Percentiles rank a stretch among this genome's conserved stretches.
phyloP scores from a whole-genome alignment of 2,797 vertebrate genomes.

The Acrossocheilus wenchowensis region DNA sequence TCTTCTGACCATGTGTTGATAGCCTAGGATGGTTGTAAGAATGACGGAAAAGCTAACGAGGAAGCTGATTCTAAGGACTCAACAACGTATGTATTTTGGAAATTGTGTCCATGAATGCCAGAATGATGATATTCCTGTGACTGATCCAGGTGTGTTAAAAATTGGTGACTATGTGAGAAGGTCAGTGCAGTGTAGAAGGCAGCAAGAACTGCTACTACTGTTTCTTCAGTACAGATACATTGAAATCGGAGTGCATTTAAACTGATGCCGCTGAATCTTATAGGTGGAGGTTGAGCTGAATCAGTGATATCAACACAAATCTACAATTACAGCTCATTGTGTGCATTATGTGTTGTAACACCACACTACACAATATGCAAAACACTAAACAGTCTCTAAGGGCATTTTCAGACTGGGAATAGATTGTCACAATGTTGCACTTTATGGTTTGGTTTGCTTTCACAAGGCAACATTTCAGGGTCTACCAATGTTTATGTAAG shows the following conservation, averaged over 20 bases:
- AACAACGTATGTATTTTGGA: not conserved
- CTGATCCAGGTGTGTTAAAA: not conserved
- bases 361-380: not conserved
- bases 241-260: not conserved
- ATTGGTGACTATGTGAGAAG: not conserved
- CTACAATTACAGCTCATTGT: not conserved
- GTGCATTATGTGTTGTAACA: not conserved
- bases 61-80: not conserved
- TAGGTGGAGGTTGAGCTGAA: not conserved
- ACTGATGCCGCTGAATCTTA: not conserved
- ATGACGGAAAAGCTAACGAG: not conserved
- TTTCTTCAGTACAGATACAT: not conserved
- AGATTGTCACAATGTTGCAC: not conserved
- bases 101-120: not conserved
- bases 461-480: not conserved
- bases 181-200: not conserved
- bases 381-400: not conserved
- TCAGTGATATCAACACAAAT: not conserved
- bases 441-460: not conserved
- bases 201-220: not conserved
- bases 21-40: not conserved
- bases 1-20: slow-evolving; percentile 2
- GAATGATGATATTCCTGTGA: not conserved
- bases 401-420: not conserved
- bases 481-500: not conserved